phyloP scores from a whole-genome alignment of 2,113 vertebrate genomes.

The Rana temporaria region DNA sequence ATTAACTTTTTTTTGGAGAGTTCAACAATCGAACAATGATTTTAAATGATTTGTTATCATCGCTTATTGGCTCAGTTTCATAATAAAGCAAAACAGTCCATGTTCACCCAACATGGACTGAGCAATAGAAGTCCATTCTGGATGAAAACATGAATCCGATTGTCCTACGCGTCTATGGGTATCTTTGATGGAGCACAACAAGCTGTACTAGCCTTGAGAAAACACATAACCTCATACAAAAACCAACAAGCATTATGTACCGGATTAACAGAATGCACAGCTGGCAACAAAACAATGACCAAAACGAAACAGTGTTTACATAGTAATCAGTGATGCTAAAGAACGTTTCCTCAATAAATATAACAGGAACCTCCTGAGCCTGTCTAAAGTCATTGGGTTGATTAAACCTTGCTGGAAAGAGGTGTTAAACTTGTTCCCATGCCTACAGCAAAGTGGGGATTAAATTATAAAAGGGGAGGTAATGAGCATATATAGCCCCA shows the following conservation, averaged over 20 bases:
- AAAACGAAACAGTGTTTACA: constrained; percentile 1
- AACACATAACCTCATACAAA: too few species aligned
- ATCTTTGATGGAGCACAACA: too few species aligned
- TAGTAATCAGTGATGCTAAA: neutral
- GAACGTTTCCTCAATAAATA: neutral
- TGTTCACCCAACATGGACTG: too few species aligned
- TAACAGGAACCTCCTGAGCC: neutral
- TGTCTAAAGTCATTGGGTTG: neutral
- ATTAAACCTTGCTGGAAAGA: constrained; percentile 3
- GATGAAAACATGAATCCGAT: too few species aligned
- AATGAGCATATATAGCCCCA: neutral
- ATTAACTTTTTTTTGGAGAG: too few species aligned
- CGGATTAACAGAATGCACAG: neutral
- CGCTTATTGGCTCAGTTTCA: too few species aligned
- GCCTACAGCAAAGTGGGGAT: neutral
- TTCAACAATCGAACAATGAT: too few species aligned
- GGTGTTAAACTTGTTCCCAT: neutral
- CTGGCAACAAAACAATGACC: neutral
- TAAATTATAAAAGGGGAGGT: neutral
- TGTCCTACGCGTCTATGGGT: too few species aligned
- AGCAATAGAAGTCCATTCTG: too few species aligned
- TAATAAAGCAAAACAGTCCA: too few species aligned
- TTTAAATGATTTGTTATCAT: too few species aligned
- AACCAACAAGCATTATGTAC: neutral
- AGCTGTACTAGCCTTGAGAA: too few species aligned